These are phyloP conservation scores for Acheta domesticus DNA, from an alignment of 2,888 invertebrate genomes.

Conservation along the genomic window DNA sequence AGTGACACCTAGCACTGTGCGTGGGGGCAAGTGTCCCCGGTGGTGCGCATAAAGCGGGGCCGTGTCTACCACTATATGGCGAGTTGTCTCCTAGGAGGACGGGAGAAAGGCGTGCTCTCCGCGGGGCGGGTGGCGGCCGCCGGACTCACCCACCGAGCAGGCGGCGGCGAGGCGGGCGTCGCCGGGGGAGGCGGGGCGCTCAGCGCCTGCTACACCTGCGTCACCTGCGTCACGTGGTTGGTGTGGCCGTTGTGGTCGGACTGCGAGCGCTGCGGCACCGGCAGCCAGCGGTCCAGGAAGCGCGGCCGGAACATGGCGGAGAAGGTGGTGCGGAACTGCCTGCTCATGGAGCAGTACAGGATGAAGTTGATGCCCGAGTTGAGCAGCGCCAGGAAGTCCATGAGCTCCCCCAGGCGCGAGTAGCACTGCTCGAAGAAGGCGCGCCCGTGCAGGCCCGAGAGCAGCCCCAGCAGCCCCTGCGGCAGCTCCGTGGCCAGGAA, in stretches of 20 bases:
- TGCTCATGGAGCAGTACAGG: slow-evolving; percentile 89
- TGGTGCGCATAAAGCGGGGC: no score
- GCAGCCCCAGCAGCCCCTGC: slow-evolving; percentile 66
- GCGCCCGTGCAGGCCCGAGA: slow-evolving; percentile 72
- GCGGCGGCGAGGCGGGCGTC: no score
- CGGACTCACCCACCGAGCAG: no score
- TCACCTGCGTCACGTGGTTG: slow-evolving; percentile 34
- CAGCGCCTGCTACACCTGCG: slow-evolving; percentile 4
- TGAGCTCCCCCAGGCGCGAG: slow-evolving; percentile 74
- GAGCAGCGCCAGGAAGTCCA: slow-evolving; percentile 84
- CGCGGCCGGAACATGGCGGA: slow-evolving; percentile 65
- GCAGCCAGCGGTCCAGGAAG: slow-evolving; percentile 58
- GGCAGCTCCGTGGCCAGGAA: slow-evolving; percentile 89
- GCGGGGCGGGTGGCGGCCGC: no score
- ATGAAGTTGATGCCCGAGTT: slow-evolving; percentile 93
- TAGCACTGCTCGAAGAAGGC: slow-evolving; percentile 79
- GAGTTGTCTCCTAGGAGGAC: no score
- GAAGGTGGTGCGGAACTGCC: slow-evolving; percentile 83
- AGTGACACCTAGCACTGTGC: no score
- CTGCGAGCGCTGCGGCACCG: slow-evolving; percentile 48
- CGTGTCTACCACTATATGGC: no score
- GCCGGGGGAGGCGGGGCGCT: no score
- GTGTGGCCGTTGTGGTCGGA: slow-evolving; percentile 28
- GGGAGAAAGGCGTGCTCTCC: no score
- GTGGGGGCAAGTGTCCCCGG: no score